Evolutionary conservation across 1,140 invertebrate species (phyloP).

Genomic region (Protaetia brevitarsis): DNA sequence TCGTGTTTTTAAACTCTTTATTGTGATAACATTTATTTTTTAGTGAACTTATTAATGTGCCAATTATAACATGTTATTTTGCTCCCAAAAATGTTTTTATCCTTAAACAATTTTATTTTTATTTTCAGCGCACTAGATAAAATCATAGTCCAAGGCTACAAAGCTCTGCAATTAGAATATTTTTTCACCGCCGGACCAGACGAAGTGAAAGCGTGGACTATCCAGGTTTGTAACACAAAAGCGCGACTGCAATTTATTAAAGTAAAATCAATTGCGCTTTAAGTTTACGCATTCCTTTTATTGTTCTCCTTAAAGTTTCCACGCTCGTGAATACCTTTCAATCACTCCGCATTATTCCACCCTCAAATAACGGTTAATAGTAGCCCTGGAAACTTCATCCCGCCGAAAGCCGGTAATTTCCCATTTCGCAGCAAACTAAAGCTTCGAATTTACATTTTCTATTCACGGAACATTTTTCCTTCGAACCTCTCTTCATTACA

Average conservation of each 20-base stretch:
- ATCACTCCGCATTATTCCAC: not conserved
- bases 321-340: no score
- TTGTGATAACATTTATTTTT: not conserved
- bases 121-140: constrained; percentile 82
- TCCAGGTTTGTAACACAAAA: constrained; percentile 67
- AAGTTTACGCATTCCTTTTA: no score
- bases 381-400: not conserved
- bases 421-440: constrained; percentile 11
- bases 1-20: not conserved
- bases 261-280: no score
- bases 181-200: constrained; percentile 97
- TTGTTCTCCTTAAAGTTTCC: no score
- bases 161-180: constrained; percentile 90
- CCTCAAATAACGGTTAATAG: not conserved
- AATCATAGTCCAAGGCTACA: constrained; percentile 97
- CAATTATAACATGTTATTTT: no score
- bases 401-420: not conserved
- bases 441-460: constrained; percentile 16
- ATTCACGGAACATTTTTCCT: constrained; percentile 11
- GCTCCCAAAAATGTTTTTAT: not conserved
- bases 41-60: no score
- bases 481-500: constrained; percentile 5
- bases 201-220: constrained; percentile 99
- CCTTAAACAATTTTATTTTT: constrained; percentile 11
- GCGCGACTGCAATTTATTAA: no score